A percentile compares a stretch with the other conserved stretches of the same genome.
Evolutionary conservation across 1,140 invertebrate genomes (phyloP).

Genomic region (Brachionus plicatilis): DNA sequence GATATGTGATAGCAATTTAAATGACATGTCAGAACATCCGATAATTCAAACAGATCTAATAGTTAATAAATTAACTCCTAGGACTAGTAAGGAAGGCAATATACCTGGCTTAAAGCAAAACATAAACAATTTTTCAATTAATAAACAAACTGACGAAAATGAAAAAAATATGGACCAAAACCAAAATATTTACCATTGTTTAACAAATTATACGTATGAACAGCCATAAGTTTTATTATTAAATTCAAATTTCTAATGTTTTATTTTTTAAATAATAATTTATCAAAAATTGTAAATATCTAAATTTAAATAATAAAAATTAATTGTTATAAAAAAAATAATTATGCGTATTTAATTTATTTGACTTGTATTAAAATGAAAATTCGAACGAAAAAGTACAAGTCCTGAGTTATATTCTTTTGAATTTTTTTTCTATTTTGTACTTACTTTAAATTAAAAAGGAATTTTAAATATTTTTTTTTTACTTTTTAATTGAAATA

Average conservation of each 20-base stretch:
- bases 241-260: no score
- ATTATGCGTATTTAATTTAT: no score
- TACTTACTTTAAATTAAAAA: no score
- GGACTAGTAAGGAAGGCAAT: not conserved
- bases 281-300: not conserved
- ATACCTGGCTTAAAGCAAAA: not conserved
- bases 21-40: not conserved
- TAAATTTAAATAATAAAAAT: not conserved
- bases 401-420: no score
- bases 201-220: constrained; percentile 29
- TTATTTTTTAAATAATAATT: not conserved
- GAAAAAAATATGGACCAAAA: not conserved
- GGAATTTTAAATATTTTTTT: no score
- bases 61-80: not conserved
- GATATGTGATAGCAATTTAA: constrained; percentile 7
- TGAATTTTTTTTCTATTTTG: no score
- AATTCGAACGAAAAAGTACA: no score
- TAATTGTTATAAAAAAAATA: not conserved
- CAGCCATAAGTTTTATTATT: not conserved
- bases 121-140: not conserved
- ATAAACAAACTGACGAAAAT: not conserved
- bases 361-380: no score
- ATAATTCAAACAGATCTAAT: not conserved
- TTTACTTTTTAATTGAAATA: no score
- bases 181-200: constrained; percentile 2